Evolutionary conservation across 2,797 vertebrate genomes (phyloP), one percentile per base, ranked within the genome.

Genomic region (Sebastes alutus): DNA sequence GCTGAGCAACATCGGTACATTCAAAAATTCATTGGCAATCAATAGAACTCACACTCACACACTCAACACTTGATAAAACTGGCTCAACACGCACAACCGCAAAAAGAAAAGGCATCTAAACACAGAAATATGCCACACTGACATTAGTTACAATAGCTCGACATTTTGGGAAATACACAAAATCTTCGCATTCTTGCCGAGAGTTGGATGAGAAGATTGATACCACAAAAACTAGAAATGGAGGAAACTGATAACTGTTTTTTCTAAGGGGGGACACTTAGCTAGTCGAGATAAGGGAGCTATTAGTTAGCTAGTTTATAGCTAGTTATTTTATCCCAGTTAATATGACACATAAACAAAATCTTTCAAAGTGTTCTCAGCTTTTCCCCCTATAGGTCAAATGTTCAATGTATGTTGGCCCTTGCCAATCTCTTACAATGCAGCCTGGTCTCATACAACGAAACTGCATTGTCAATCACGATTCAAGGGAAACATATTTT

Each of bases 1-100:
- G 93, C 92, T 88, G 84, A 92, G 91, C 88, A 87, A 93, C 93
- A 87, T 93, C 74, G 30, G 87, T 94, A 96, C 94, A 96, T 95
- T 96, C 95, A 95, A 80, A 91, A 88, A 85, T 87, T 82, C 72
- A 92, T 78, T 85, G 83, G 71, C 80, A 90, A 87, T 90, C 77
- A 74, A 78, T 79, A 87, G 58, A 91, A 84, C 56, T 86, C 78
- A 74, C 85, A 80, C 67, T n/a, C 49, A 82, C 79, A 80, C 76
- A 82, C 81, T 78, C 66, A 72, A 88, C 72, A 87, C 63, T 77
- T 72, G 35, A 77, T 80, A 85, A 90, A 89, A 90, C 80, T 27
- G 35, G 69, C 82, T 85, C 55, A 85, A 76, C 52, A 78, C 83
- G 63, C 85, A 92, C 76, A 70, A 66, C 62, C 13, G 67, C n/a